Conservation (phyloP, 2,888 invertebrate species). For the Hybos culiciformis region DNA sequence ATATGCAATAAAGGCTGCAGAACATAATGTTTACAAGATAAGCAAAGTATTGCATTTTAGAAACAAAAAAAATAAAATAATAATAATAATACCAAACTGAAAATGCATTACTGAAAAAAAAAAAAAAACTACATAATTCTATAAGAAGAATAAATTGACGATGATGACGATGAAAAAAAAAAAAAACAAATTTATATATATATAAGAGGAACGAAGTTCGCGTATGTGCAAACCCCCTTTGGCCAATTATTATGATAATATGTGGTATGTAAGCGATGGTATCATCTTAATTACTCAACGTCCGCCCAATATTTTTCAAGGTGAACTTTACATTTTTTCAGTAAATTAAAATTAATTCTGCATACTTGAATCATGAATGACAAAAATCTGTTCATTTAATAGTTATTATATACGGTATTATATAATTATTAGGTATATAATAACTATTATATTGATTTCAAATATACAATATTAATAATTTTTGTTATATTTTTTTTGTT, state of each 20-base stretch:
- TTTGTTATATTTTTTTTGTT: too few species aligned
- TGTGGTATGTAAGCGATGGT: not conserved
- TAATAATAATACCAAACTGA: too few species aligned
- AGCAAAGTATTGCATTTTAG: too few species aligned
- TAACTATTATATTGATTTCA: too few species aligned
- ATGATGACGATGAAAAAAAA: not conserved
- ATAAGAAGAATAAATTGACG: not conserved
- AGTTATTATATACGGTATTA: too few species aligned
- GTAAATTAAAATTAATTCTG: not conserved
- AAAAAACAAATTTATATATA: not conserved
- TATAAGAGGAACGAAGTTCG: too few species aligned
- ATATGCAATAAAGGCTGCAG: too few species aligned
- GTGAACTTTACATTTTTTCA: not conserved
- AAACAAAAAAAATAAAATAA: too few species aligned
- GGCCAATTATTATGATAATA: not conserved
- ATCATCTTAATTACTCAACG: conserved; percentile 1
- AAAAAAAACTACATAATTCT: not conserved
- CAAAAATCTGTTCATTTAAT: not conserved
- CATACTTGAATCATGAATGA: not conserved
- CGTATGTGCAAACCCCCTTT: not conserved
- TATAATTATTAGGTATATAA: too few species aligned
- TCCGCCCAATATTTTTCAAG: conserved; percentile 1
- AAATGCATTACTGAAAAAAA: too few species aligned
- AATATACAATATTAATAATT: too few species aligned
- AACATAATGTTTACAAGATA: too few species aligned